These are phyloP conservation scores for Pangasius djambal DNA, from an alignment of 2,797 vertebrate genomes.

Conservation along the genomic window DNA sequence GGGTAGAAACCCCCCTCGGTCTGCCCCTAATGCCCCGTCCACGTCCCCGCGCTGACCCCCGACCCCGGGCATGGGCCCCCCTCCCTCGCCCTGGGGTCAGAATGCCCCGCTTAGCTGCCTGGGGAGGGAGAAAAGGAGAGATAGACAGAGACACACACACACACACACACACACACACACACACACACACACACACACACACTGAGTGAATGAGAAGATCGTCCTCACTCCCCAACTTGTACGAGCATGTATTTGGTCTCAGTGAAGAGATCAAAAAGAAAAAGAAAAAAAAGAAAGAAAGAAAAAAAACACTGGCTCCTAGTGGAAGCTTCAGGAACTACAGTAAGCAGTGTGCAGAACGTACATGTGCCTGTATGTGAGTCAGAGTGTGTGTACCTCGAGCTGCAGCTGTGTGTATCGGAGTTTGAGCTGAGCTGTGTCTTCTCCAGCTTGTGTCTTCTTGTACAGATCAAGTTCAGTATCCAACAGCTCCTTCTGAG, in stretches of 20 bases:
- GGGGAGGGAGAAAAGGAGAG: conserved; percentile 2
- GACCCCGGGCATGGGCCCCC: conserved; percentile 81
- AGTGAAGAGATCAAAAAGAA: no score
- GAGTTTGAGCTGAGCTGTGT: conserved; percentile 88
- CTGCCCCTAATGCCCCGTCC: conserved; percentile 85
- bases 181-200: neutral
- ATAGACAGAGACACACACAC: no score
- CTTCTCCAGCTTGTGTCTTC: conserved; percentile 94
- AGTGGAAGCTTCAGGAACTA: conserved; percentile 2
- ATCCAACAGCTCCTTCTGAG: conserved; percentile 95
- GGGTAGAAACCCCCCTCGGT: conserved; percentile 79
- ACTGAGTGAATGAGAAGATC: neutral
- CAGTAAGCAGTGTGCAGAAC: neutral
- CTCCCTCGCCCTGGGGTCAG: conserved; percentile 86
- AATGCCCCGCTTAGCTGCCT: conserved; percentile 96
- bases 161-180: neutral
- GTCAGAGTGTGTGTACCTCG: conserved; percentile 77
- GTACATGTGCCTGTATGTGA: neutral
- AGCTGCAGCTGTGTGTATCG: conserved; percentile 94
- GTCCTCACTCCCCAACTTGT: neutral
- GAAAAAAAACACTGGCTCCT: neutral
- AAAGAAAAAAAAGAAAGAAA: neutral
- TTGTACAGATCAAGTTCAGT: conserved; percentile 95
- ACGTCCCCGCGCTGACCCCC: conserved; percentile 79
- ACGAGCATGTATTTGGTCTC: neutral